Conservation (phyloP, 2,888 invertebrate species). For the Ophion ventricosus region DNA sequence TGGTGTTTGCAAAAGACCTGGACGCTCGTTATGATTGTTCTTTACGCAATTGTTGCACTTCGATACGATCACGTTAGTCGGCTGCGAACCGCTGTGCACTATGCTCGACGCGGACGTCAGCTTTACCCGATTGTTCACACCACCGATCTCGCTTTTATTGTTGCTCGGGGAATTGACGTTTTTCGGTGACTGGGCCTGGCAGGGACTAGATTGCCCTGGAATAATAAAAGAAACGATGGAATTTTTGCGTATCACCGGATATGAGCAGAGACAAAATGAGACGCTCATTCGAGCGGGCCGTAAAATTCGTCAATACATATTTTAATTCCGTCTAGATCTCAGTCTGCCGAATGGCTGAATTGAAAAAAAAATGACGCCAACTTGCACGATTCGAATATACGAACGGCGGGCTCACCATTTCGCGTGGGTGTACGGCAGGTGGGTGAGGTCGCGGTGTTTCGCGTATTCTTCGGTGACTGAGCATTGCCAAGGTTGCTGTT, state of each 20-base stretch:
- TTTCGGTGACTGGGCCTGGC: constrained; percentile 78
- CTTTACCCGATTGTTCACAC: constrained; percentile 71
- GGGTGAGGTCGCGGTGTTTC: constrained; percentile 80
- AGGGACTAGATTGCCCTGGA: constrained; percentile 80
- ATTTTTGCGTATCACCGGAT: no score
- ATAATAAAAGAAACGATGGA: background rate
- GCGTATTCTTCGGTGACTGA: constrained; percentile 80
- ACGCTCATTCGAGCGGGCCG: no score
- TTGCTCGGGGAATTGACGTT: constrained; percentile 75
- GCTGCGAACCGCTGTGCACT: constrained; percentile 69
- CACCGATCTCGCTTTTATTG: constrained; percentile 70
- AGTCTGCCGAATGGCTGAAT: no score
- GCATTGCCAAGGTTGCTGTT: constrained; percentile 78
- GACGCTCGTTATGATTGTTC: constrained; percentile 79
- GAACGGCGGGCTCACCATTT: constrained; percentile 73
- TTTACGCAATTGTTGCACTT: constrained; percentile 81
- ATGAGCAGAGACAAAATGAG: no score
- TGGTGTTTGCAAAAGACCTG: constrained; percentile 79
- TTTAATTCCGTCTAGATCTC: background rate
- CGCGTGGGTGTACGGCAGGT: constrained; percentile 78
- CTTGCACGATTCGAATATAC: background rate
- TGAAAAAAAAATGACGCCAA: background rate
- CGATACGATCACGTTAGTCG: constrained; percentile 75
- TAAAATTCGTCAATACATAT: no score
- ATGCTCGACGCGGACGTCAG: constrained; percentile 58